Percentiles rank a stretch among this genome's conserved stretches.
Conservation (phyloP, 2,888 invertebrate genomes). For the Acronicta alni region DNA sequence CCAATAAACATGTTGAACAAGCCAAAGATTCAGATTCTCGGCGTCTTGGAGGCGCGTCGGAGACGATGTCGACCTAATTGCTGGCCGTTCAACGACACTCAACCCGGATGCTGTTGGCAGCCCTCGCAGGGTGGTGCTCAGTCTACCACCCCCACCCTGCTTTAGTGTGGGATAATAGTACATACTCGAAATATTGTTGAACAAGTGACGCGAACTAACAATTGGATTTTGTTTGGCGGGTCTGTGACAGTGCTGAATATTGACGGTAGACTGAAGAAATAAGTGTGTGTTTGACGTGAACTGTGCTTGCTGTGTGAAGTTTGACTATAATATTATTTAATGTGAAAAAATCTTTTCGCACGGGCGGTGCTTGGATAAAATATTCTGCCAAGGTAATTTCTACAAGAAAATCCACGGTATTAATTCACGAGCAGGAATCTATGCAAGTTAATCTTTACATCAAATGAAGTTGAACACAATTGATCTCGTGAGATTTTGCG, state of each 20-base stretch:
- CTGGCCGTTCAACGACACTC: slow-evolving; percentile 82
- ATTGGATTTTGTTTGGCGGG: slow-evolving; percentile 15
- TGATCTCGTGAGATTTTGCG: neutral
- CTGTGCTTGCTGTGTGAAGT: neutral
- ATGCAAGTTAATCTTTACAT: neutral
- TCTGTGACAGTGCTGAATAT: slow-evolving; percentile 3
- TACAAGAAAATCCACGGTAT: neutral
- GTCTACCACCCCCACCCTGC: slow-evolving; percentile 52
- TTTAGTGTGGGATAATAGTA: slow-evolving; percentile 65
- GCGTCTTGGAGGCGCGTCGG: slow-evolving; percentile 64
- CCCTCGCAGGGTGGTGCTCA: slow-evolving; percentile 64
- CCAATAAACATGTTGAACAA: slow-evolving; percentile 54
- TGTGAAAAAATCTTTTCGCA: neutral
- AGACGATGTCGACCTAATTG: slow-evolving; percentile 83
- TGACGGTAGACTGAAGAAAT: neutral
- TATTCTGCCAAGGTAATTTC: neutral
- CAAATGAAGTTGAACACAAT: slow-evolving; percentile 1
- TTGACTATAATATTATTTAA: neutral
- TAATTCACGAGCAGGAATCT: neutral
- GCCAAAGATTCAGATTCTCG: slow-evolving; percentile 65
- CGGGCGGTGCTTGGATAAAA: neutral
- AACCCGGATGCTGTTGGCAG: slow-evolving; percentile 78
- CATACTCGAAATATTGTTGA: slow-evolving; percentile 51
- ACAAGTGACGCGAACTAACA: slow-evolving; percentile 36
- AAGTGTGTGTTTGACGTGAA: slow-evolving; percentile 3